Evolutionary conservation across 2,797 vertebrate genomes (phyloP).

Genomic region (Pygocentrus nattereri): DNA sequence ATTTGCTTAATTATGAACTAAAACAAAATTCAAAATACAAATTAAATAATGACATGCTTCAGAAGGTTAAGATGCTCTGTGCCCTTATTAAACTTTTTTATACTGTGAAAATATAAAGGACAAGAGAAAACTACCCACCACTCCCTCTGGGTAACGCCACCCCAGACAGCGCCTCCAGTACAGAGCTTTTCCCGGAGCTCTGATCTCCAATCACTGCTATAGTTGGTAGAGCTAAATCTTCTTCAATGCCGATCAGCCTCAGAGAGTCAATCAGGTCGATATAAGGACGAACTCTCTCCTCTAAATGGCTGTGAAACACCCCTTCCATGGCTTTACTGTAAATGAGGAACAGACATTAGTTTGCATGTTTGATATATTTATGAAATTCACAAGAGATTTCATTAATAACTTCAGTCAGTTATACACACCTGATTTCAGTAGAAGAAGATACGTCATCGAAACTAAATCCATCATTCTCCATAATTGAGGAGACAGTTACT

Average conservation of each 20-base stretch:
- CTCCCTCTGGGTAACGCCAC: slow-evolving; percentile 73
- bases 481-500: background rate
- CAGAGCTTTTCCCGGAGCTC: slow-evolving; percentile 15
- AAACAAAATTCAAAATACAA: no score
- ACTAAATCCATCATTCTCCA: background rate
- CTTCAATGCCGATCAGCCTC: slow-evolving; percentile 75
- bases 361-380: background rate
- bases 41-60: background rate
- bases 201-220: slow-evolving; percentile 81
- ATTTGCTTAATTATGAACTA: no score
- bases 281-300: slow-evolving; percentile 51
- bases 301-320: slow-evolving; percentile 64
- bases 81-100: background rate
- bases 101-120: background rate
- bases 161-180: slow-evolving; percentile 70
- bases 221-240: slow-evolving; percentile 75
- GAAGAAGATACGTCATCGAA: background rate
- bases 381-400: background rate
- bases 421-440: background rate
- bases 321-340: slow-evolving; percentile 42
- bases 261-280: slow-evolving; percentile 80
- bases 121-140: slow-evolving; percentile 19
- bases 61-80: background rate
- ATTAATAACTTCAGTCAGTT: no score
- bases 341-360: background rate